phyloP scores from a whole-genome alignment of 2,113 vertebrate species.

The Macrotus californicus region DNA sequence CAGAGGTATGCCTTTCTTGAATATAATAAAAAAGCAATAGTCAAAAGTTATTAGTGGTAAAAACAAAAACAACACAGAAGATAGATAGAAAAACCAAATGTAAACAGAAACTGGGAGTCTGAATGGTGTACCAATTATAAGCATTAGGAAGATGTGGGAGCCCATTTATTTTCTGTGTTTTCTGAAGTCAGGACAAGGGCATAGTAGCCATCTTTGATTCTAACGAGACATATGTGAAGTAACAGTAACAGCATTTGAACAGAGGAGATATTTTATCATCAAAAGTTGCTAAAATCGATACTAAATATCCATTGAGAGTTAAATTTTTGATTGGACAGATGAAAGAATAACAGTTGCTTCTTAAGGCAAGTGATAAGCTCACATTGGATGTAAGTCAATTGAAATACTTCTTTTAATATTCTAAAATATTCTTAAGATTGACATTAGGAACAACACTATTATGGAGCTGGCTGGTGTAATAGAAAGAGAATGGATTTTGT shows the following conservation, averaged over 20 bases:
- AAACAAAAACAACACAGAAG: not conserved
- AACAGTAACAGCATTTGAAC: not conserved
- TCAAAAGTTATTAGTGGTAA: not conserved
- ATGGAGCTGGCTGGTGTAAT: not conserved
- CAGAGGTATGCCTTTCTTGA: not conserved
- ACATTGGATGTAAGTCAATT: not conserved
- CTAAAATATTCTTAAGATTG: not conserved
- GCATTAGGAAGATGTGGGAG: not conserved
- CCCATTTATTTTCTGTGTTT: not conserved
- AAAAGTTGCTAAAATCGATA: not conserved
- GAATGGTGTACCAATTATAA: not conserved
- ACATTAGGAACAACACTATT: not conserved
- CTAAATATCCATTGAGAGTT: not conserved
- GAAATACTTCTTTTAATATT: constrained; percentile 8
- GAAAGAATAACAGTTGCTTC: not conserved
- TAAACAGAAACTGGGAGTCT: not conserved
- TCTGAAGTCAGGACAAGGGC: not conserved
- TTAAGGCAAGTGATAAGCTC: not conserved
- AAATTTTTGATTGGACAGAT: not conserved
- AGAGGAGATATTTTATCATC: not conserved
- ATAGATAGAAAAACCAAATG: not conserved
- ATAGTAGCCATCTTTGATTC: not conserved
- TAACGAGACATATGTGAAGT: not conserved
- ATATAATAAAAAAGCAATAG: not conserved
- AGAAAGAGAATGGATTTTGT: not conserved